These are phyloP conservation scores for Pristionchus arcanus DNA, from an alignment of 2,888 invertebrate species.

Conservation along the genomic window DNA sequence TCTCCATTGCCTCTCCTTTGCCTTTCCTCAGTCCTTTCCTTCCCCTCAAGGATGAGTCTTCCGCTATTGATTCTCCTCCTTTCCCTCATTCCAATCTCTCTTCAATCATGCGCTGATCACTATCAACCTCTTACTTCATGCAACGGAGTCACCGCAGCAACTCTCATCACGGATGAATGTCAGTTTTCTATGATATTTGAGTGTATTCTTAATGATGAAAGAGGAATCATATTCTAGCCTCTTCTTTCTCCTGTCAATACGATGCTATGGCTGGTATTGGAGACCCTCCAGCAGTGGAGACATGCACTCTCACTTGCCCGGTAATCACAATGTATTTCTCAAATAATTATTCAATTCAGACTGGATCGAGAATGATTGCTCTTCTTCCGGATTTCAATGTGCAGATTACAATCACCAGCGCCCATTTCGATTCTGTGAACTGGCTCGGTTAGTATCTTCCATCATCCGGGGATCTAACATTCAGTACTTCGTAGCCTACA, in stretches of 20 bases:
- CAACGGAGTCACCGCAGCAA: neutral
- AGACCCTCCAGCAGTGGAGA: neutral
- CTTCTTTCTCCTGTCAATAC: neutral
- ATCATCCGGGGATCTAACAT: neutral
- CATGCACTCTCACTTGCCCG: slow-evolving; percentile 24
- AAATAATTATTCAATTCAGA: neutral
- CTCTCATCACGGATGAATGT: neutral
- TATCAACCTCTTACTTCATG: neutral
- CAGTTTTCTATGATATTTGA: neutral
- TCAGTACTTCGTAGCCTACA: neutral
- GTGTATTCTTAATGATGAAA: too few relatives aligned
- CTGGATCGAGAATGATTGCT: neutral
- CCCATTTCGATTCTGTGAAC: neutral
- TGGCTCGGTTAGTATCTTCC: neutral
- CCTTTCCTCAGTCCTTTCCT: slow-evolving; percentile 16
- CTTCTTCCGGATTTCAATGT: neutral
- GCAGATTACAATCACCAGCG: neutral
- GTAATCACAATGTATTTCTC: neutral
- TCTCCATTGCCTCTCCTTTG: neutral
- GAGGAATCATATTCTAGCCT: neutral
- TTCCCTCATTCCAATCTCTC: slow-evolving; percentile 7
- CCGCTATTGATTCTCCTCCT: neutral
- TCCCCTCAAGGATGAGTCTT: neutral
- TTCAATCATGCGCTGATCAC: slow-evolving; percentile 13
- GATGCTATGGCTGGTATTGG: neutral